Conservation (phyloP, 2,797 vertebrate genomes). For the Steatocranus sp. region DNA sequence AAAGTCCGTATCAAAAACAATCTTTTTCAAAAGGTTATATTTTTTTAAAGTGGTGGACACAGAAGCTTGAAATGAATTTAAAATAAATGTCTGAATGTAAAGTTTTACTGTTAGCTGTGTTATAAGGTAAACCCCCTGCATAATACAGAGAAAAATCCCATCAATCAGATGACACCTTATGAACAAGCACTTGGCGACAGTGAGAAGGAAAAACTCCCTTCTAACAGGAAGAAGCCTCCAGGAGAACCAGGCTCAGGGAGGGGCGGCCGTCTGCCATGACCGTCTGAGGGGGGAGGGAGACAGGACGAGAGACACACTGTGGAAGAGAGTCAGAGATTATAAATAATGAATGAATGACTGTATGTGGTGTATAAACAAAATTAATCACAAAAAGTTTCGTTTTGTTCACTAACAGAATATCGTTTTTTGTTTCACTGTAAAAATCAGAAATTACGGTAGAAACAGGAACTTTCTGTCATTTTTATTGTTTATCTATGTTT, state of each 20-base stretch:
- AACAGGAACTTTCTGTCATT: background rate
- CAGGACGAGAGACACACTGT: background rate
- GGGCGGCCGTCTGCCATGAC: fast-evolving
- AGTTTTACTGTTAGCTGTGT: background rate
- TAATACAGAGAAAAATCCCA: background rate
- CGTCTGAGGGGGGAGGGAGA: background rate
- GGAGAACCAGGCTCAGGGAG: background rate
- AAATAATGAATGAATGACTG: background rate
- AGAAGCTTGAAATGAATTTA: background rate
- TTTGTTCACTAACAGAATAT: background rate
- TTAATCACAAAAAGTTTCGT: fast-evolving
- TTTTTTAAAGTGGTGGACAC: background rate
- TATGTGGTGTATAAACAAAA: fast-evolving
- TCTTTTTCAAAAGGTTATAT: background rate
- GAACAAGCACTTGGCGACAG: background rate
- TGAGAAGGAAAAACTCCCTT: background rate
- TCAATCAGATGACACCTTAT: background rate
- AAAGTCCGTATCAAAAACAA: fast-evolving
- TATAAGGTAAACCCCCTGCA: fast-evolving
- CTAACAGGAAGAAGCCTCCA: background rate
- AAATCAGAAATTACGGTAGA: background rate
- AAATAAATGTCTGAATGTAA: background rate
- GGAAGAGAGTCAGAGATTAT: background rate
- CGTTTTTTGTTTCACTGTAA: background rate
- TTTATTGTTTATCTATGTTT: background rate